Percentiles rank a stretch among this genome's conserved stretches.
Evolutionary conservation across 2,113 vertebrate genomes (phyloP).

Genomic region (Centropus bengalensis): DNA sequence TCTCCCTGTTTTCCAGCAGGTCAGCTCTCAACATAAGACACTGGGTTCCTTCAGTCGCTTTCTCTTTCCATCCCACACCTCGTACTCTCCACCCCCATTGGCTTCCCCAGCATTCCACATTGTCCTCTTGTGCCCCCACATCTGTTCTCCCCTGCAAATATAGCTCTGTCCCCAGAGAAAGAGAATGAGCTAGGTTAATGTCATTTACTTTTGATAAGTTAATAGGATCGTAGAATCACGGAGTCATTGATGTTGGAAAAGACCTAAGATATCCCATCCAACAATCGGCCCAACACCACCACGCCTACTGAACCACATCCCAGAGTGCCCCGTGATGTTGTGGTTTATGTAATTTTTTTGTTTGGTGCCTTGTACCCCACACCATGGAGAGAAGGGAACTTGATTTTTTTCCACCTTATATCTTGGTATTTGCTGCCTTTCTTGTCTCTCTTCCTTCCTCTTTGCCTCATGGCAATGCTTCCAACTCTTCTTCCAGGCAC

Average conservation of each 20-base stretch:
- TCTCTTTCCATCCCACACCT: fast-evolving
- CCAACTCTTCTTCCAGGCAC: neutral
- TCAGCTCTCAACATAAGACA: fast-evolving
- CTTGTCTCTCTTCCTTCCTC: neutral
- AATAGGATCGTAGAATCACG: too few relatives aligned
- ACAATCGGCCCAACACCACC: too few relatives aligned
- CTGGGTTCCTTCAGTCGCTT: neutral
- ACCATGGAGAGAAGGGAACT: neutral
- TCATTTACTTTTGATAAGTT: fast-evolving
- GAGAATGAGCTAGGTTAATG: neutral
- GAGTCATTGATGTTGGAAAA: too few relatives aligned
- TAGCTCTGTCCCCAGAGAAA: neutral
- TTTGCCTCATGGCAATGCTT: neutral
- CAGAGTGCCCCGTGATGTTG: neutral
- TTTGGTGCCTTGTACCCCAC: neutral
- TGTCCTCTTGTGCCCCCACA: fast-evolving
- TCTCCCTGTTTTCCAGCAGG: too few relatives aligned
- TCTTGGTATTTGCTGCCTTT: neutral
- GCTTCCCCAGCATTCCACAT: too few relatives aligned
- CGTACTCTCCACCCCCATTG: fast-evolving
- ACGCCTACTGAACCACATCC: too few relatives aligned
- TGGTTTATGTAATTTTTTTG: neutral
- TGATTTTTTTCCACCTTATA: neutral
- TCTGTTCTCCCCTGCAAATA: neutral
- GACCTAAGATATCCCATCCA: too few relatives aligned